Conservation (phyloP, 2,113 vertebrate species). For the Laterallus jamaicensis region DNA sequence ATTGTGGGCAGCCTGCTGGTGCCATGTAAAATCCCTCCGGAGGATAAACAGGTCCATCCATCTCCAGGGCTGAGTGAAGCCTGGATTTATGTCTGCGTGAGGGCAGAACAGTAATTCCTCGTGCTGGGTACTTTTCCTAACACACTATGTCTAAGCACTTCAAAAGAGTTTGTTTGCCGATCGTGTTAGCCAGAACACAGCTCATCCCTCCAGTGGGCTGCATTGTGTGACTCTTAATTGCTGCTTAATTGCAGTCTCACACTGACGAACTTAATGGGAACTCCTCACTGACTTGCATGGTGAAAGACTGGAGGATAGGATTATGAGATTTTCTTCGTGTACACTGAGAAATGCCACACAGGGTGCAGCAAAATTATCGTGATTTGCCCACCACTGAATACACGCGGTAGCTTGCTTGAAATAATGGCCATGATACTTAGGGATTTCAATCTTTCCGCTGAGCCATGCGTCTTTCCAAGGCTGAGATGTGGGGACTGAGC, state of each 20-base stretch:
- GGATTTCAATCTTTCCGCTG: background rate
- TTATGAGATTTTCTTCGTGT: background rate
- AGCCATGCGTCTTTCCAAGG: background rate
- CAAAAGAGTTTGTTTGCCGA: background rate
- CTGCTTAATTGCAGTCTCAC: constrained; percentile 36
- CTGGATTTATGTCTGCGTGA: background rate
- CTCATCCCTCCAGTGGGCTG: background rate
- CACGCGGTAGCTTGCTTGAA: background rate
- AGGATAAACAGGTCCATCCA: constrained; percentile 42
- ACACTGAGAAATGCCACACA: background rate
- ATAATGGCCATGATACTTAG: rapidly evolving
- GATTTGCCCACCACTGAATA: background rate
- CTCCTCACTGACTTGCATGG: background rate
- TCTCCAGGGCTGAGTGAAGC: background rate
- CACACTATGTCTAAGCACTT: background rate
- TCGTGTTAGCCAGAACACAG: background rate
- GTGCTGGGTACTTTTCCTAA: background rate
- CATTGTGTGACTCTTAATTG: background rate
- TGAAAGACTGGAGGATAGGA: background rate
- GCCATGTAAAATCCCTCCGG: constrained; percentile 12
- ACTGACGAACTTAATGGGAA: background rate
- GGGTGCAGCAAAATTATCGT: rapidly evolving
- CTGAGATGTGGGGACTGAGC: background rate
- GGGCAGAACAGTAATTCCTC: background rate
- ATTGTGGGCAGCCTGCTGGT: background rate